Conservation (phyloP, 2,113 vertebrate genomes). For the Erpornis zantholeuca region DNA sequence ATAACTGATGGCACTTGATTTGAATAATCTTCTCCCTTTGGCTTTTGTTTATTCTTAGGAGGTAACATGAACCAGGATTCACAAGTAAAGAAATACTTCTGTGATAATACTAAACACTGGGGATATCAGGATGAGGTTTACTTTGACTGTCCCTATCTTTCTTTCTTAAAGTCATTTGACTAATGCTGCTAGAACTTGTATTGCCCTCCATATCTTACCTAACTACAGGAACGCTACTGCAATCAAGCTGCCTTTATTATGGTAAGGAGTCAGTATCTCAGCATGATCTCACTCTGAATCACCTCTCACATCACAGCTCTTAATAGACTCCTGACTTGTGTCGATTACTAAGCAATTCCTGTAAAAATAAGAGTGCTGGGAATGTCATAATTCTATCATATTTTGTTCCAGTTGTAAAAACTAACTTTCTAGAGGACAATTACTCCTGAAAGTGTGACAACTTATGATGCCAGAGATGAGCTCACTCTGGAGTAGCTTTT, state of each 20-base stretch:
- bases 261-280: neutral
- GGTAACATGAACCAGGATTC: neutral
- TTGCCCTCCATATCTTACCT: neutral
- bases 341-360: neutral
- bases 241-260: neutral
- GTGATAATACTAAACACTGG: neutral
- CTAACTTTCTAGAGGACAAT: neutral
- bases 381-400: neutral
- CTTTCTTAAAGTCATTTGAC: neutral
- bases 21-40: neutral
- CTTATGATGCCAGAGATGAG: neutral
- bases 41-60: neutral
- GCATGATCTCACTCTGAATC: conserved; percentile 2
- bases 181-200: neutral
- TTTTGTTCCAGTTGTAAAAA: neutral
- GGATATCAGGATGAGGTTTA: neutral
- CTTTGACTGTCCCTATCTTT: neutral
- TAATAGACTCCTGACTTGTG: neutral
- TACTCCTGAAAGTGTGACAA: neutral
- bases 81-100: neutral
- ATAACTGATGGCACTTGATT: neutral
- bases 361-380: neutral
- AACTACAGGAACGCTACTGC: neutral
- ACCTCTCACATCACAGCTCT: neutral
- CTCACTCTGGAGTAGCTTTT: neutral